These are phyloP conservation scores for Oryzias woworae DNA, from an alignment of 2,113 vertebrate genomes.

Conservation along the genomic window DNA sequence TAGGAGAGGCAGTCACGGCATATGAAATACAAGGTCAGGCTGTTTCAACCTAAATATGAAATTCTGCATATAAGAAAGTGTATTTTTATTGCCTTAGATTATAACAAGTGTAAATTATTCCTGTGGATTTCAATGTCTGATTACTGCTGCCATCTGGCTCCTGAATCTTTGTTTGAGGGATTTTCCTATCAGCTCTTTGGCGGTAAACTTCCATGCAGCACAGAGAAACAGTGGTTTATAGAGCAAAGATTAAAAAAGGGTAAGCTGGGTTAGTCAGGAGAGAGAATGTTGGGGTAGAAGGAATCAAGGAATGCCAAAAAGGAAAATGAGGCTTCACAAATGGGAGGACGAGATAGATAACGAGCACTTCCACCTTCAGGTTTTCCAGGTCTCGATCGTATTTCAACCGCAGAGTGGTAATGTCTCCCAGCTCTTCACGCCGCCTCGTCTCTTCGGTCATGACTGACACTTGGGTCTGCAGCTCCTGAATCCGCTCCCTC, in stretches of 20 bases:
- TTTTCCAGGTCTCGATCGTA: slow-evolving; percentile 82
- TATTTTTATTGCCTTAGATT: too few species aligned
- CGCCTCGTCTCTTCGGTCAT: slow-evolving; percentile 74
- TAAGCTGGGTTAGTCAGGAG: slow-evolving; percentile 33
- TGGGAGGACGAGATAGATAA: slow-evolving; percentile 72
- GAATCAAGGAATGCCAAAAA: slow-evolving; percentile 75
- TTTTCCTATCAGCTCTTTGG: slow-evolving; percentile 40
- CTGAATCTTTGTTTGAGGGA: slow-evolving; percentile 1
- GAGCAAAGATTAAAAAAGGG: slow-evolving; percentile 36
- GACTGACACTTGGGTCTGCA: slow-evolving; percentile 70
- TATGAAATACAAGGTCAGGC: too few species aligned
- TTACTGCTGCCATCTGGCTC: too few species aligned
- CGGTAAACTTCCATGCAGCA: slow-evolving; percentile 77
- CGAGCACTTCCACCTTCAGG: slow-evolving; percentile 81
- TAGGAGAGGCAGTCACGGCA: too few species aligned
- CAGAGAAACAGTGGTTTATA: slow-evolving; percentile 48
- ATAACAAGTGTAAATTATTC: too few species aligned
- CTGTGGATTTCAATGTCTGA: too few species aligned
- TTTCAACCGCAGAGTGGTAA: slow-evolving; percentile 75
- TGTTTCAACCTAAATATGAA: too few species aligned
- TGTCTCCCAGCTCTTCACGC: slow-evolving; percentile 66
- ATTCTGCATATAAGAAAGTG: too few species aligned
- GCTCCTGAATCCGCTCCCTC: slow-evolving; percentile 73
- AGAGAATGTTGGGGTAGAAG: slow-evolving; percentile 26
- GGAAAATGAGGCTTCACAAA: slow-evolving; percentile 78